Evolutionary conservation across 2,113 vertebrate species (phyloP).

Genomic region (Turnix velox): DNA sequence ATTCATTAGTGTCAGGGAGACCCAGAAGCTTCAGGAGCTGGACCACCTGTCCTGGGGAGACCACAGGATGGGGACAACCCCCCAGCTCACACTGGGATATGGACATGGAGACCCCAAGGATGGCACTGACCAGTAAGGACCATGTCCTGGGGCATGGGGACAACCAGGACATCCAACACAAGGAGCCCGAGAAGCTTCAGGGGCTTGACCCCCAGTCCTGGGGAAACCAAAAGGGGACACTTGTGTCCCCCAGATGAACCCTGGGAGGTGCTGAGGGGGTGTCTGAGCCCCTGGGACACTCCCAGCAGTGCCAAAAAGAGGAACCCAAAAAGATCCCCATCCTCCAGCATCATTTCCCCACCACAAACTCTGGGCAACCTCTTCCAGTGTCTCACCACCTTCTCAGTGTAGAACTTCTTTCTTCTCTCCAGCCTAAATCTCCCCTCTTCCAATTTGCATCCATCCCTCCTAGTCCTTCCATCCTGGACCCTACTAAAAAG

Average conservation of each 20-base stretch:
- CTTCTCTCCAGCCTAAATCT: too few relatives aligned
- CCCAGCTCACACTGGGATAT: too few relatives aligned
- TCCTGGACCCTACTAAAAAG: neutral
- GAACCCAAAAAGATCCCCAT: neutral
- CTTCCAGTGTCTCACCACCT: too few relatives aligned
- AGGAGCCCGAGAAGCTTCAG: accelerated
- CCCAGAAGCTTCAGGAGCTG: neutral
- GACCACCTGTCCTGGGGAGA: neutral
- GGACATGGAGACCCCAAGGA: accelerated
- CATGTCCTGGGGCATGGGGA: neutral
- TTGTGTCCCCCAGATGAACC: neutral
- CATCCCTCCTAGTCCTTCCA: neutral
- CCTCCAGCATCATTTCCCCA: neutral
- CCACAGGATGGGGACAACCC: too few relatives aligned
- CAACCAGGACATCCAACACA: too few relatives aligned
- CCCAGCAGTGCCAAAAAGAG: accelerated
- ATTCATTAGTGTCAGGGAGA: neutral
- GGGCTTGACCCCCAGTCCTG: too few relatives aligned
- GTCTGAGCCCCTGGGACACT: neutral
- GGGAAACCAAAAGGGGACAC: neutral
- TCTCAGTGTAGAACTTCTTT: too few relatives aligned
- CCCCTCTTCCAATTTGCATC: too few relatives aligned
- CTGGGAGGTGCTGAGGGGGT: neutral
- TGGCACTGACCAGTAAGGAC: too few relatives aligned
- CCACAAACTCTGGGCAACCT: accelerated